These are phyloP conservation scores for Orthosia gothica DNA, from an alignment of 2,888 invertebrate species.

Conservation along the genomic window DNA sequence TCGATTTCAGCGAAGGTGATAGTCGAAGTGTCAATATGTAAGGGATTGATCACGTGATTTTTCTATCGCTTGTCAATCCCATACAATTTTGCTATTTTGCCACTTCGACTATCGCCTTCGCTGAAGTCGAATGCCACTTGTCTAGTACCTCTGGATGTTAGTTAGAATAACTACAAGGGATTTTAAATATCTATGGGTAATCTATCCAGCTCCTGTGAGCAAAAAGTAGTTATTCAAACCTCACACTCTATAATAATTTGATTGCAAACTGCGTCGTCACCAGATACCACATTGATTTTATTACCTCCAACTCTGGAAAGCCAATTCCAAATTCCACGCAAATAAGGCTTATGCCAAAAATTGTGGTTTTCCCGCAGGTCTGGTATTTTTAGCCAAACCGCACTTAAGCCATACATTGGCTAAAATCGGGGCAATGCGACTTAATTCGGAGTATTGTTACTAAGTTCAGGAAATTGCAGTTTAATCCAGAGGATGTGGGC, in stretches of 20 bases:
- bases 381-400: slow-evolving; percentile 42
- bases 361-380: slow-evolving; percentile 22
- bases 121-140: too few species aligned
- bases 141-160: too few species aligned
- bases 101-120: too few species aligned
- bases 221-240: not conserved
- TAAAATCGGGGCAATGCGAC: slow-evolving; percentile 46
- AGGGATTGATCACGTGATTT: too few species aligned
- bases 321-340: slow-evolving; percentile 48
- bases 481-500: slow-evolving; percentile 49
- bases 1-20: too few species aligned
- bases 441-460: slow-evolving; percentile 50
- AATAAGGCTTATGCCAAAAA: slow-evolving; percentile 44
- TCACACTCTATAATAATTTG: slow-evolving; percentile 17
- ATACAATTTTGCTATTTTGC: too few species aligned
- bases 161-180: not conserved
- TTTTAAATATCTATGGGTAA: not conserved
- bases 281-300: too few species aligned
- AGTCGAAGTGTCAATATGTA: too few species aligned
- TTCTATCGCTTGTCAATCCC: too few species aligned
- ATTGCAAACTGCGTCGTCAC: not conserved
- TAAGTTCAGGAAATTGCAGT: slow-evolving; percentile 53
- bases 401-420: slow-evolving; percentile 45
- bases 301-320: slow-evolving; percentile 1
- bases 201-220: not conserved